Conservation (phyloP, 2,797 vertebrate genomes). For the Spinibarbus caldwelli region DNA sequence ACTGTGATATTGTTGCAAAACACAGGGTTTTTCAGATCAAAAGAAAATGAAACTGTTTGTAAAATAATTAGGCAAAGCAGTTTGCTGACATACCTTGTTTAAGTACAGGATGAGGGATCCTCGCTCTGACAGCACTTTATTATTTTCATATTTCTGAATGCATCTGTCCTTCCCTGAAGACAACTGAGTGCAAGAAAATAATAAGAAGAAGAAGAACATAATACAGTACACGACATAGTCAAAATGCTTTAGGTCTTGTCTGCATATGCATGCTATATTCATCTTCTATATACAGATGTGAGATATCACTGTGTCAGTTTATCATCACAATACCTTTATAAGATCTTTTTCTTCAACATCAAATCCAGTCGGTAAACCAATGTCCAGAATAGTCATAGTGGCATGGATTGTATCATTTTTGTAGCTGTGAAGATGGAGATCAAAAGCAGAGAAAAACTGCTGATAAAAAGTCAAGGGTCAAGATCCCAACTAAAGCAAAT, state of each 20-base stretch:
- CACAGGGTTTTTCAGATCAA: too few species aligned
- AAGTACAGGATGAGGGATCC: conserved; percentile 87
- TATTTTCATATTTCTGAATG: conserved; percentile 80
- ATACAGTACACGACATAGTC: too few species aligned
- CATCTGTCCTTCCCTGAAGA: conserved; percentile 70
- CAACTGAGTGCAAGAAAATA: conserved; percentile 67
- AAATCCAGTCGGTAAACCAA: conserved; percentile 70
- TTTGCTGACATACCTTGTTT: conserved; percentile 75
- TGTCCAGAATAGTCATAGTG: too few species aligned
- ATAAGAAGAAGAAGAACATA: too few species aligned
- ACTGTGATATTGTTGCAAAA: too few species aligned
- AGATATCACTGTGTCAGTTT: not conserved
- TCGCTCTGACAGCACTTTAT: conserved; percentile 72
- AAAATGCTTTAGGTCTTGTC: not conserved
- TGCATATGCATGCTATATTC: too few species aligned
- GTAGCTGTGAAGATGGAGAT: not conserved
- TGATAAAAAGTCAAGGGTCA: too few species aligned
- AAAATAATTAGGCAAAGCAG: too few species aligned
- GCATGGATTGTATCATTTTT: too few species aligned
- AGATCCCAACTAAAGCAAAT: too few species aligned
- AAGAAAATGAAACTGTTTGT: too few species aligned
- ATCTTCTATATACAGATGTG: not conserved
- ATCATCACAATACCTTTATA: conserved; percentile 68
- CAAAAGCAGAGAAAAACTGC: not conserved
- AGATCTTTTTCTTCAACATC: conserved; percentile 75